Conservation (phyloP, 2,888 invertebrate genomes). For the Lasioglossum malachurum region DNA sequence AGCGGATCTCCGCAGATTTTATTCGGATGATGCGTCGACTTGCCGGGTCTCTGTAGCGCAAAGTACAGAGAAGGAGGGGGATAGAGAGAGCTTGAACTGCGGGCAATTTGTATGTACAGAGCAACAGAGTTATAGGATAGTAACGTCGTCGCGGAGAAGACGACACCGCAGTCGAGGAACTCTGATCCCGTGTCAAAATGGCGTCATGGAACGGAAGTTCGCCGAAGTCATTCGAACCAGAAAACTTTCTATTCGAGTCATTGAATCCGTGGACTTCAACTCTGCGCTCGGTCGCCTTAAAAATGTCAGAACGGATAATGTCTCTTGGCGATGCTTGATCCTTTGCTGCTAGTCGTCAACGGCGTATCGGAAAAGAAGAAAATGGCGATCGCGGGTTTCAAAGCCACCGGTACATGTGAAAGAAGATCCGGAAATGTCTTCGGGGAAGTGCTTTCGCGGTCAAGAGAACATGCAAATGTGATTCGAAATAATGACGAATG, state of each 20-base stretch:
- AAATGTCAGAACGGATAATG: neutral
- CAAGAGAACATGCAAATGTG: neutral
- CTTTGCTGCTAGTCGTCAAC: neutral
- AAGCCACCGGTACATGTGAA: neutral
- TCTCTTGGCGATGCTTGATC: neutral
- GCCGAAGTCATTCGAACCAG: constrained; percentile 10
- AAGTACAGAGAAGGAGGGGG: neutral
- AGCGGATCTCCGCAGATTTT: constrained; percentile 8
- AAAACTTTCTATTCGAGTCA: constrained; percentile 20
- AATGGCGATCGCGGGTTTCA: constrained; percentile 1
- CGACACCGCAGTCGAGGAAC: constrained; percentile 13
- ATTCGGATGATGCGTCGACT: constrained; percentile 3
- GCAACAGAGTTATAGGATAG: constrained; percentile 5
- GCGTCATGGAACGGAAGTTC: constrained; percentile 17
- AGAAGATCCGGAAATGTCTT: neutral
- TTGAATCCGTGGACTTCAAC: neutral
- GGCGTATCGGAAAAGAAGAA: neutral
- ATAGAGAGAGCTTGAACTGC: neutral
- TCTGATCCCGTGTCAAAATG: constrained; percentile 1
- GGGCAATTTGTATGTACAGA: constrained; percentile 11
- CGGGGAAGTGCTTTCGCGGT: neutral
- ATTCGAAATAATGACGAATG: neutral
- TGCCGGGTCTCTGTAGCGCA: neutral
- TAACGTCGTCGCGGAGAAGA: constrained; percentile 25
- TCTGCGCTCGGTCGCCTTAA: neutral